Conservation (phyloP, 2,113 vertebrate genomes). For the Ploceus nigricollis region DNA sequence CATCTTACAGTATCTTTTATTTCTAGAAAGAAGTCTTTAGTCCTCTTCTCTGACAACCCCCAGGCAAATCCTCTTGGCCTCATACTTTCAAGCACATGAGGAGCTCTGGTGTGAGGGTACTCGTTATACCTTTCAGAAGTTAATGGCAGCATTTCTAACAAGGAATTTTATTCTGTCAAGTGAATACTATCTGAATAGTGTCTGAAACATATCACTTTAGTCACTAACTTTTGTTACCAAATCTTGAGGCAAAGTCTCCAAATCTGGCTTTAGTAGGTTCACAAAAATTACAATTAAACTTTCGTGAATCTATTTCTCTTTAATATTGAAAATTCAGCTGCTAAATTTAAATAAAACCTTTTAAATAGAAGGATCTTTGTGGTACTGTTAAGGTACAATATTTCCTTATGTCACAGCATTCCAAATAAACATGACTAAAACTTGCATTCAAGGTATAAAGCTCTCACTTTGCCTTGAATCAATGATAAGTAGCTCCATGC, state of each 20-base stretch:
- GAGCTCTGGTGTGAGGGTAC: background rate
- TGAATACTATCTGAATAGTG: background rate
- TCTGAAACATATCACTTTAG: background rate
- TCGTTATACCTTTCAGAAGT: background rate
- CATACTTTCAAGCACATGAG: background rate
- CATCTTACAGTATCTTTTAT: background rate
- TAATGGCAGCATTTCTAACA: background rate
- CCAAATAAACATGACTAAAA: background rate
- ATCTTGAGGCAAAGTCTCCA: background rate
- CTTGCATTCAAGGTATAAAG: background rate
- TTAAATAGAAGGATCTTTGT: background rate
- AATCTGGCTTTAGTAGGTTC: background rate
- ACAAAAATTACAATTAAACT: background rate
- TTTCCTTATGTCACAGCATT: background rate
- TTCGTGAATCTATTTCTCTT: background rate
- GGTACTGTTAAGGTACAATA: background rate
- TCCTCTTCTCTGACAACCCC: background rate
- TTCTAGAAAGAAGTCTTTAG: background rate
- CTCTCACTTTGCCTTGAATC: background rate
- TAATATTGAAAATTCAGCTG: background rate
- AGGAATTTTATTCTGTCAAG: background rate
- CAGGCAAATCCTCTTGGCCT: background rate
- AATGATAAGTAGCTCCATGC: background rate
- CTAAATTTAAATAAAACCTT: background rate
- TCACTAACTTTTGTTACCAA: background rate